Percentiles rank a stretch among this genome's conserved stretches.
Conservation (phyloP, 1,140 invertebrate species). For the Steinernema khuongi region DNA sequence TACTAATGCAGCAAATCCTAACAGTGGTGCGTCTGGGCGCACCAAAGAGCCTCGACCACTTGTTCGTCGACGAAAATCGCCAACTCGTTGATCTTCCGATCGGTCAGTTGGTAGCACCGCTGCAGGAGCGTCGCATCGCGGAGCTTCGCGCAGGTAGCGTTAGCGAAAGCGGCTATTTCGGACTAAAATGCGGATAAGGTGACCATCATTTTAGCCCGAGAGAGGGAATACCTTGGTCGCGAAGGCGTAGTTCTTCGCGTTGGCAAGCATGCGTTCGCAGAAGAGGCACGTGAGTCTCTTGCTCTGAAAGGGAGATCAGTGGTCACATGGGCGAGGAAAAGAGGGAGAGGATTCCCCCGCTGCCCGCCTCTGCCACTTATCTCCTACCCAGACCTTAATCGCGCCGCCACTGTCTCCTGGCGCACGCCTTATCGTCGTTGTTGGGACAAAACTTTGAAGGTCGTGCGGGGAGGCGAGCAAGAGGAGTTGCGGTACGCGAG, state of each 20-base stretch:
- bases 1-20: too few species aligned
- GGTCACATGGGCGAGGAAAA: too few species aligned
- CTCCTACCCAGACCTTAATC: background rate
- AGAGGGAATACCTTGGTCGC: constrained; percentile 28
- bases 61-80: constrained; percentile 43
- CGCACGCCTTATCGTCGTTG: background rate
- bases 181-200: constrained; percentile 23
- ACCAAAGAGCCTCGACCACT: constrained; percentile 40
- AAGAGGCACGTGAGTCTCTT: constrained; percentile 42
- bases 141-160: constrained; percentile 33
- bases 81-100: constrained; percentile 41
- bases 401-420: background rate
- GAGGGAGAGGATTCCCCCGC: background rate
- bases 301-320: too few species aligned
- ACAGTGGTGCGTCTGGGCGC: constrained; percentile 27
- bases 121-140: constrained; percentile 25
- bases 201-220: background rate
- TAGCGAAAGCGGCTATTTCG: constrained; percentile 40
- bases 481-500: too few species aligned
- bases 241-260: constrained; percentile 42
- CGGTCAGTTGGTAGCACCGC: constrained; percentile 40
- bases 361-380: background rate
- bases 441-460: background rate
- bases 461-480: background rate
- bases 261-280: constrained; percentile 42